These are phyloP conservation scores for Galeopterus variegatus DNA, from an alignment of 2,113 vertebrate species.

Conservation along the genomic window DNA sequence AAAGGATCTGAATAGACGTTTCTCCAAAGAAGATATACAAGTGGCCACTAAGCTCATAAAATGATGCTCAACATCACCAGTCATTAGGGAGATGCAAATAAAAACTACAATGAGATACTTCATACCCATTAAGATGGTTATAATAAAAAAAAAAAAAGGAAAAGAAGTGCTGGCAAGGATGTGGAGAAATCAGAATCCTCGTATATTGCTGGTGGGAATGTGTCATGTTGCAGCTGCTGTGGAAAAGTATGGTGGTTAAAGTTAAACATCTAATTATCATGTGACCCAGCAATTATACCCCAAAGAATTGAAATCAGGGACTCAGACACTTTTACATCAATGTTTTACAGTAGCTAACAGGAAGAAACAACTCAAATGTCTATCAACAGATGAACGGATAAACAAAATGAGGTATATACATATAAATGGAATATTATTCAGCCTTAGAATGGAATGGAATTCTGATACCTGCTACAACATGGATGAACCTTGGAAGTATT, in stretches of 20 bases:
- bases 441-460: not conserved
- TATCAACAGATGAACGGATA: not conserved
- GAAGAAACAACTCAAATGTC: not conserved
- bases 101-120: not conserved
- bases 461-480: not conserved
- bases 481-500: not conserved
- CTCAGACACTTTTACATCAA: not conserved
- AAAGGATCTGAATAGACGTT: not conserved
- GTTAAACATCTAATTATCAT: not conserved
- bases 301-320: not conserved
- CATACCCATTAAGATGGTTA: not conserved
- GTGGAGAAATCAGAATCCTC: not conserved
- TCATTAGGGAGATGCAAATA: not conserved
- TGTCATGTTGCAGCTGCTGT: too few relatives aligned
- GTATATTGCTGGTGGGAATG: too few relatives aligned
- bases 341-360: not conserved
- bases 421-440: not conserved
- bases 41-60: not conserved
- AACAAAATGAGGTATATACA: not conserved
- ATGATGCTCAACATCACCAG: not conserved
- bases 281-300: not conserved
- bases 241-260: not conserved
- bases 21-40: constrained; percentile 5
- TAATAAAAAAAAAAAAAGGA: not conserved
- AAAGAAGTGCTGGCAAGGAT: not conserved